phyloP scores from a whole-genome alignment of 2,113 vertebrate genomes.

The Neotoma lepida region DNA sequence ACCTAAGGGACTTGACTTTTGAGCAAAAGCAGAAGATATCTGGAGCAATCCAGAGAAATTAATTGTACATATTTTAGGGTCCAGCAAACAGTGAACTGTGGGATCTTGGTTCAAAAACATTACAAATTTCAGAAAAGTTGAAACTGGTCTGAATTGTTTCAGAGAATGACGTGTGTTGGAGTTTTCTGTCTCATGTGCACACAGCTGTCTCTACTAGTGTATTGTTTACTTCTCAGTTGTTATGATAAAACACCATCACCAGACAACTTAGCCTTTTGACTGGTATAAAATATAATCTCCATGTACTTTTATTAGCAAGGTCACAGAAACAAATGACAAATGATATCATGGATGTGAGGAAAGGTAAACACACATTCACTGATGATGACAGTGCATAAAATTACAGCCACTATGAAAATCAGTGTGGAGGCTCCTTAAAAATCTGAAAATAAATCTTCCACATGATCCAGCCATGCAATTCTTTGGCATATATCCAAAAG shows the following conservation, averaged over 20 bases:
- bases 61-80: neutral
- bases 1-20: neutral
- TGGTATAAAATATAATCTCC: neutral
- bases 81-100: neutral
- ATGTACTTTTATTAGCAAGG: neutral
- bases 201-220: neutral
- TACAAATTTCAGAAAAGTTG: neutral
- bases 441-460: neutral
- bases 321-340: neutral
- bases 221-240: neutral
- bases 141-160: too few relatives aligned
- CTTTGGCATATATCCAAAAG: neutral
- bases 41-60: neutral
- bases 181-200: neutral
- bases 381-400: neutral
- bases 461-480: neutral
- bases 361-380: neutral
- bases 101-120: neutral
- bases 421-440: neutral
- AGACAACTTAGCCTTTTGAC: neutral
- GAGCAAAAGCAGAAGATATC: neutral
- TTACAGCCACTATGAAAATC: neutral
- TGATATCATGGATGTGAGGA: neutral
- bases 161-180: neutral
- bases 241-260: neutral